Conservation (phyloP, 2,888 invertebrate genomes). For the Apamea epomidion region DNA sequence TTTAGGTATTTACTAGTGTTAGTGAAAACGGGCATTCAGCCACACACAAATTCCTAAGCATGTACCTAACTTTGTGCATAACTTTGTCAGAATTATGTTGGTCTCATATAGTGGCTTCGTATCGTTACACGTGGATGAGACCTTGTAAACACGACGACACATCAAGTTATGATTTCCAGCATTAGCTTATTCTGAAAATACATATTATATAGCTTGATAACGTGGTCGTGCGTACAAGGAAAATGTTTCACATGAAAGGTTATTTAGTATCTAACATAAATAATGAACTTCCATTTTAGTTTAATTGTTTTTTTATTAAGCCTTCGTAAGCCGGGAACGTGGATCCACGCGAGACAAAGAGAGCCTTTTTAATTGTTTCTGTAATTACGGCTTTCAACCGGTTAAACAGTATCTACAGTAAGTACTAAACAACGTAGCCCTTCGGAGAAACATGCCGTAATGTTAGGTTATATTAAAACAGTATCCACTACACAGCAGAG, state of each 20-base stretch:
- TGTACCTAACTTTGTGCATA: conserved; percentile 10
- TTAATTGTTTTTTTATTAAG: not conserved
- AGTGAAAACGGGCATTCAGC: not conserved
- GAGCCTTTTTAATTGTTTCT: too few relatives aligned
- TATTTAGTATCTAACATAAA: not conserved
- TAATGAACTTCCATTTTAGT: not conserved
- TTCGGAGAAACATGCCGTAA: not conserved
- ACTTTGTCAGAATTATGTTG: conserved; percentile 1
- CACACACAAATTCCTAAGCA: conserved; percentile 29
- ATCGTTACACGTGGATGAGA: not conserved
- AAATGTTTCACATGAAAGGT: not conserved
- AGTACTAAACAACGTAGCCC: not conserved
- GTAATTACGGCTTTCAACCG: too few relatives aligned
- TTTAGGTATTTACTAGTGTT: not conserved
- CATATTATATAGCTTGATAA: too few relatives aligned
- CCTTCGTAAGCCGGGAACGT: too few relatives aligned
- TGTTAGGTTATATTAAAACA: not conserved
- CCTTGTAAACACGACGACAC: not conserved
- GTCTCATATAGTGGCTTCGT: not conserved
- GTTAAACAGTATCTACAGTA: not conserved
- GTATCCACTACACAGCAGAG: not conserved
- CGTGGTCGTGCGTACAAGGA: not conserved
- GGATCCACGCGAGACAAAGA: too few relatives aligned
- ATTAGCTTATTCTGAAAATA: too few relatives aligned
- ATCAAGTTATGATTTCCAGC: too few relatives aligned